These are phyloP conservation scores for Chironomus riparius DNA, from an alignment of 2,888 invertebrate species.

Conservation along the genomic window DNA sequence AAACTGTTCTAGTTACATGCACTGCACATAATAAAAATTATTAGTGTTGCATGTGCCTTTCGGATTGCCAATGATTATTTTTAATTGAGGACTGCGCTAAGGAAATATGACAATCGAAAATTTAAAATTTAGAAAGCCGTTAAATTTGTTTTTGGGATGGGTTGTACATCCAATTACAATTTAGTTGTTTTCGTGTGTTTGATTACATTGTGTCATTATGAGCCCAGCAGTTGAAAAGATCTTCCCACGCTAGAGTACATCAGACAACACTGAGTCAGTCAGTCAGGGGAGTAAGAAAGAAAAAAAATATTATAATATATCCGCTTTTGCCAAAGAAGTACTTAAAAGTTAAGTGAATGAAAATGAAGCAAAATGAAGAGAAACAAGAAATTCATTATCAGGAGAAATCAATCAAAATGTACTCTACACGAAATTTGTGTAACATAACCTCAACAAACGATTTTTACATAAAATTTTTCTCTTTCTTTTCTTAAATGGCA, in stretches of 20 bases:
- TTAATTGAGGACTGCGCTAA: too few species aligned
- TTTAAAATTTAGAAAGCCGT: not conserved
- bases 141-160: not conserved
- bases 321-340: conserved; percentile 21
- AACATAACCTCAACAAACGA: conserved; percentile 23
- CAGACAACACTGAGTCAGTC: conserved; percentile 8
- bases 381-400: conserved; percentile 24
- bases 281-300: too few species aligned
- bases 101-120: too few species aligned
- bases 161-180: not conserved
- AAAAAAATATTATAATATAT: not conserved
- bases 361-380: not conserved
- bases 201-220: conserved; percentile 2
- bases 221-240: not conserved
- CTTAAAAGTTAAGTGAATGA: not conserved
- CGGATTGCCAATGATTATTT: too few species aligned
- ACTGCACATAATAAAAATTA: not conserved
- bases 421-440: conserved; percentile 27
- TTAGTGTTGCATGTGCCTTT: too few species aligned
- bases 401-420: conserved; percentile 26
- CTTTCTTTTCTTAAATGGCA: conserved; percentile 1
- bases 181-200: not conserved
- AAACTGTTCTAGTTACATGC: not conserved
- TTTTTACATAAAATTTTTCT: conserved; percentile 13
- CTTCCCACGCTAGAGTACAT: conserved; percentile 20